Conservation (phyloP, 2,888 invertebrate species). For the Amphipoea lucens region DNA sequence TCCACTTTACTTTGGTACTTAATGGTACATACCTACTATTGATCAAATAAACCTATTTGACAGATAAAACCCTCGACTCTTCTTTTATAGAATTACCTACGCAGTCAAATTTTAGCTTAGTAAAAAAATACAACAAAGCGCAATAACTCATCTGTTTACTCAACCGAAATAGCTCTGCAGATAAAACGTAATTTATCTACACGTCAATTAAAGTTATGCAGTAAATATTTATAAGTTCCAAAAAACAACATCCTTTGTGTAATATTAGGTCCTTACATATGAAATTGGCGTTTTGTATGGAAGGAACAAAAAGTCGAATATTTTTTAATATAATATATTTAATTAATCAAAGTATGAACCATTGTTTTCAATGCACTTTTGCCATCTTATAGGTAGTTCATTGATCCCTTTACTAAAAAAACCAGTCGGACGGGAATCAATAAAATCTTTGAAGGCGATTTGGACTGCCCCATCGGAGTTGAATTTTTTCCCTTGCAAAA, state of each 20-base stretch:
- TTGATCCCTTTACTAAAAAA: too few species aligned
- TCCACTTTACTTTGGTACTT: not conserved
- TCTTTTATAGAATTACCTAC: not conserved
- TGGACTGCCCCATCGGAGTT: too few species aligned
- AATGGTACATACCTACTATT: not conserved
- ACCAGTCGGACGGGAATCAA: too few species aligned
- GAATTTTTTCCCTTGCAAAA: too few species aligned
- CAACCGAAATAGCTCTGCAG: constrained; percentile 7
- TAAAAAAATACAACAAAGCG: constrained; percentile 3
- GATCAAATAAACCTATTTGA: not conserved
- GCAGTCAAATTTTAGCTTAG: not conserved
- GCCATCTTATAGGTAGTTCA: too few species aligned
- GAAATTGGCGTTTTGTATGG: too few species aligned
- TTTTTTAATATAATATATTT: too few species aligned
- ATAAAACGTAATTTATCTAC: constrained; percentile 14
- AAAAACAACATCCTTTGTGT: constrained; percentile 34
- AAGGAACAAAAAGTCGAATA: too few species aligned
- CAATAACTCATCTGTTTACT: constrained; percentile 3
- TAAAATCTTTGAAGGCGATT: too few species aligned
- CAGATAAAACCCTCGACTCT: not conserved
- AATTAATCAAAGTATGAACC: too few species aligned
- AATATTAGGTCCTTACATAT: too few species aligned
- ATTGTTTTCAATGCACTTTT: too few species aligned
- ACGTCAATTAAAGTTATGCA: constrained; percentile 17
- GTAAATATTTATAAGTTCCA: constrained; percentile 21